Evolutionary conservation across 2,797 vertebrate genomes (phyloP), one percentile per base, ranked within the genome.

Genomic region (Microhierax caerulescens): DNA sequence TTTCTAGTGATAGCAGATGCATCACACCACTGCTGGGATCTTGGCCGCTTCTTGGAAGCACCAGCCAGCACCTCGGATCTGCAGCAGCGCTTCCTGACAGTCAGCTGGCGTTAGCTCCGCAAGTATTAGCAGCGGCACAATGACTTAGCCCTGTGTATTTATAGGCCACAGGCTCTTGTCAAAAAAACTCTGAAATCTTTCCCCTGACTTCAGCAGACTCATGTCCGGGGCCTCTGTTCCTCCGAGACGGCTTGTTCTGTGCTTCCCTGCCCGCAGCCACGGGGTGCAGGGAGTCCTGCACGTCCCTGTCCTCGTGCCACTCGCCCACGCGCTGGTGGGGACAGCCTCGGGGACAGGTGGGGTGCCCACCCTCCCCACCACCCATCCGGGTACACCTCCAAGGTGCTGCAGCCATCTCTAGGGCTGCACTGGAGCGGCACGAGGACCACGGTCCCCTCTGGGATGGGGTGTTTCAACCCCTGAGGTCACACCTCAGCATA

Each of bases 401-500:
- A 12, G 28, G 20, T 10, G 69, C 61, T 75, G 53, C 75, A 83
- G 68, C 30, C 74, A 53, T 22, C 70, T 53, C 41, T 39, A 23
- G 34, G 50, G 56, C 34, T 54, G 27, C 8, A 12, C 23, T 20
- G 16, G 11, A 72, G 69, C 1, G 0, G 73, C 51, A 59, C 32
- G 21, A 82, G 14, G 34, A 22, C 21, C 22, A 21, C 1, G 2
- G 34, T 9, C 10, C 28, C 25, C 63, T 18, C 13, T 0, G 9
- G 36, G 60, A 76, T 11, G 32, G 65, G 20, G 10, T 68, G 41
- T 41, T 28, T 59, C 13, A 4, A 9, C 10, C 15, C 10, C 30
- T 7, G 7, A 47, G 8, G 64, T 65, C 24, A 67, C 45, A 48
- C 7, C 34, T 24, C 1, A 0, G 21, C 7, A 2, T 0, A n/a